These are phyloP conservation scores for Xestobium rufovillosum DNA, from an alignment of 2,888 invertebrate species.

Conservation along the genomic window DNA sequence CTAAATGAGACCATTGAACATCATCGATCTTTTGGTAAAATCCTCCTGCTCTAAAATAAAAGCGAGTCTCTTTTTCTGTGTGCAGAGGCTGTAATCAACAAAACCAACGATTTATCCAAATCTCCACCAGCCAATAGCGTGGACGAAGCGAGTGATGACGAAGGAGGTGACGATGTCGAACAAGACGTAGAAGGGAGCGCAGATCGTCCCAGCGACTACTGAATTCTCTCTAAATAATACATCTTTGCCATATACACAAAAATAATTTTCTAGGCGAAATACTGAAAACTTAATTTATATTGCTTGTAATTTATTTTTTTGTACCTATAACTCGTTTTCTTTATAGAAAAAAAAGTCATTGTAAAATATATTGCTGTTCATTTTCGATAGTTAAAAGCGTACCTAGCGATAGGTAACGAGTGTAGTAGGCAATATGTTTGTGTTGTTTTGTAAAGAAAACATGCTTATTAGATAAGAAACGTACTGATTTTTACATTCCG, in stretches of 20 bases:
- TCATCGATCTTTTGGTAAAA: conserved; percentile 3
- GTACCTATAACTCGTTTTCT: conserved; percentile 22
- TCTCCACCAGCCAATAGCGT: conserved; percentile 37
- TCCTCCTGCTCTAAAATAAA: neutral
- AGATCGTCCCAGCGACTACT: conserved; percentile 69
- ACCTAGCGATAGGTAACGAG: conserved; percentile 28
- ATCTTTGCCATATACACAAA: conserved; percentile 4
- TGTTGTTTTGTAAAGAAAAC: conserved; percentile 24
- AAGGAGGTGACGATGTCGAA: conserved; percentile 59
- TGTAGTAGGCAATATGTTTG: conserved; percentile 37
- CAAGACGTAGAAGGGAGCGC: conserved; percentile 70
- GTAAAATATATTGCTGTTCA: conserved; percentile 15
- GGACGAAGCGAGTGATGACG: conserved; percentile 61
- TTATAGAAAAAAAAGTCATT: conserved; percentile 20
- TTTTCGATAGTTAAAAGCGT: conserved; percentile 6
- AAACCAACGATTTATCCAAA: conserved; percentile 21
- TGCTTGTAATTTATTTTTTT: conserved; percentile 27
- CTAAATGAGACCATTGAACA: neutral
- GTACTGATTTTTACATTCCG: conserved; percentile 4
- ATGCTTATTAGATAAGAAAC: conserved; percentile 5
- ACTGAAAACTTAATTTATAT: conserved; percentile 23
- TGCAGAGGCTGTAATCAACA: conserved; percentile 25
- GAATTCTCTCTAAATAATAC: conserved; percentile 33
- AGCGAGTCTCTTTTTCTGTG: conserved; percentile 5
- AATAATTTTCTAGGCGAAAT: conserved; percentile 14